Percentiles rank a stretch among this genome's conserved stretches.
phyloP scores from a whole-genome alignment of 2,113 vertebrate genomes.

The Eretmochelys imbricata region DNA sequence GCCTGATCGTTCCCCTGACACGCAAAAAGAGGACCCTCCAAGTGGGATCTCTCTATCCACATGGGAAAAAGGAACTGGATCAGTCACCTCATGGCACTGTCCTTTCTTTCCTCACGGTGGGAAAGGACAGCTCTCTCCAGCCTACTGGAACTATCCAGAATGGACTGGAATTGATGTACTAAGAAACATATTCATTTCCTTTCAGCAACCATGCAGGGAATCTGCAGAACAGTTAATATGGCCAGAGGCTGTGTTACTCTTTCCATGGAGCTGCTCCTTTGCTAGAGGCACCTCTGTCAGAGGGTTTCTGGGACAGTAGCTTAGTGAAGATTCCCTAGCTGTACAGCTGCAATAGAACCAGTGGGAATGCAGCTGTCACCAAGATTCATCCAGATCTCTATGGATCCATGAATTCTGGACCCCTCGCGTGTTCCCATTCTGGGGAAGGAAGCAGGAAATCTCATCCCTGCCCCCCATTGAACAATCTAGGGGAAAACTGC shows the following conservation, averaged over 20 bases:
- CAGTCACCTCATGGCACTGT: background rate
- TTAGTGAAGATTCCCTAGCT: background rate
- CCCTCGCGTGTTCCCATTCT: background rate
- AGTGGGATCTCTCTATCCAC: background rate
- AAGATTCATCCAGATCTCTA: background rate
- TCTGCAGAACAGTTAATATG: background rate
- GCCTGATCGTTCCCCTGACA: background rate
- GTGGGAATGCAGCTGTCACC: background rate
- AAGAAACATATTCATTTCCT: background rate
- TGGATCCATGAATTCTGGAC: background rate
- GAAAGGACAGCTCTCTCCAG: background rate
- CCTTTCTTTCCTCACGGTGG: background rate
- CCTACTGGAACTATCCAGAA: background rate
- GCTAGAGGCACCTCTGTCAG: background rate
- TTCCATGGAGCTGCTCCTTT: background rate
- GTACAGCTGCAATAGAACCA: background rate
- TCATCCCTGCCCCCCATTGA: rapidly evolving
- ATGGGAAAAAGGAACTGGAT: background rate
- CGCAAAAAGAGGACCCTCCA: background rate
- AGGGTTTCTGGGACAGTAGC: background rate
- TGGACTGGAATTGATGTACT: background rate
- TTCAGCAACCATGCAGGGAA: background rate
- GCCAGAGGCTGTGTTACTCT: background rate
- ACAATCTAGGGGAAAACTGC: background rate
- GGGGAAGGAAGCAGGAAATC: background rate